Percentiles rank a stretch among this genome's conserved stretches.
Evolutionary conservation across 2,113 vertebrate genomes (phyloP).

Genomic region (Chloropsis hardwickii): DNA sequence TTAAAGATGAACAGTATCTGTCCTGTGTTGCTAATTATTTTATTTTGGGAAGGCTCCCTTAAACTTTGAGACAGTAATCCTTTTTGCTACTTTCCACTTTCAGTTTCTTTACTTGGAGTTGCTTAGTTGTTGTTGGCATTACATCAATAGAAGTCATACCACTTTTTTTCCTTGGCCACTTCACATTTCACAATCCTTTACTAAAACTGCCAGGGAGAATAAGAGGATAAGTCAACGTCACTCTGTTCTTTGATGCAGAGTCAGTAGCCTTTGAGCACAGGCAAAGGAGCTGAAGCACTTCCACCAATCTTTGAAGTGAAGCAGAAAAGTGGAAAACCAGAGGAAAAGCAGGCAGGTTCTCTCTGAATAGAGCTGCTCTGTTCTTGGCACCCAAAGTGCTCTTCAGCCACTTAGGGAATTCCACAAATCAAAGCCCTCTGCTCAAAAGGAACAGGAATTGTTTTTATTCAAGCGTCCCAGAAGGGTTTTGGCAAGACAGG

Average conservation of each 20-base stretch:
- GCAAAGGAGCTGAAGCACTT: conserved; percentile 51
- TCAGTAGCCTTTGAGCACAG: conserved; percentile 35
- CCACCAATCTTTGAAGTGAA: conserved; percentile 50
- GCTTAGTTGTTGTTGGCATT: conserved; percentile 31
- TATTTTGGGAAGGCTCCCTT: conserved; percentile 4
- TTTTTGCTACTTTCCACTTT: conserved; percentile 46
- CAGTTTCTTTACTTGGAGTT: conserved; percentile 47
- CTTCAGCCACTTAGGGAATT: conserved; percentile 28
- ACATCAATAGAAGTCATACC: conserved; percentile 39
- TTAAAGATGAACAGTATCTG: neutral
- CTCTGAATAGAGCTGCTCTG: conserved; percentile 27
- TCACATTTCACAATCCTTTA: conserved; percentile 15
- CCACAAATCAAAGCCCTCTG: conserved; percentile 25
- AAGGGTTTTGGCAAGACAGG: neutral
- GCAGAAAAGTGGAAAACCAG: conserved; percentile 58
- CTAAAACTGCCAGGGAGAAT: conserved; percentile 44
- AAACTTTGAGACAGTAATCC: conserved; percentile 13
- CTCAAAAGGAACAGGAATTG: conserved; percentile 18
- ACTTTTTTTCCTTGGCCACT: conserved; percentile 18
- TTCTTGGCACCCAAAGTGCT: conserved; percentile 41
- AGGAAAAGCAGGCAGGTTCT: conserved; percentile 8
- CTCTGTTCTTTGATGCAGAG: conserved; percentile 34
- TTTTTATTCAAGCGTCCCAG: neutral
- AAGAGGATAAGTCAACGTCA: conserved; percentile 44
- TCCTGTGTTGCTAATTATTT: neutral